These are phyloP conservation scores for Macrotus californicus DNA, from an alignment of 2,113 vertebrate species.

Conservation along the genomic window DNA sequence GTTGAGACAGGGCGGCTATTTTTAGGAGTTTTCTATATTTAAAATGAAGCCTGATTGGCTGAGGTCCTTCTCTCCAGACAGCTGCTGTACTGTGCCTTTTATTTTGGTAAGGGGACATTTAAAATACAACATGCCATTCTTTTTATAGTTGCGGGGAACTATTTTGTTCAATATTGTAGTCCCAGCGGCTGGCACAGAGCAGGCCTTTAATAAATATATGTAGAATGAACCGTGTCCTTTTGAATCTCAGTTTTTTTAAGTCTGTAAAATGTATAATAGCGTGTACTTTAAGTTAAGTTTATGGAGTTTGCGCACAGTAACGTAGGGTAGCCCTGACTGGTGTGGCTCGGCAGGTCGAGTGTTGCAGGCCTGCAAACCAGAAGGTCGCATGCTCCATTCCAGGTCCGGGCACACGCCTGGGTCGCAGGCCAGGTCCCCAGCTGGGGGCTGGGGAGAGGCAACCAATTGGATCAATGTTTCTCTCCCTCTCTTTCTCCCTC, in stretches of 20 bases:
- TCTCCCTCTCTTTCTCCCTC: too few relatives aligned
- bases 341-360: too few relatives aligned
- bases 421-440: too few relatives aligned
- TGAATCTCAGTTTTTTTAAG: neutral
- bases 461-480: too few relatives aligned
- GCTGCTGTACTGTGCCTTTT: neutral
- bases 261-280: neutral
- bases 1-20: slow-evolving; percentile 49
- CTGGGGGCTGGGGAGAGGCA: too few relatives aligned
- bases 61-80: neutral
- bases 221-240: neutral
- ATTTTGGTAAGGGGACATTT: slow-evolving; percentile 1
- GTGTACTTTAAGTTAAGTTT: neutral
- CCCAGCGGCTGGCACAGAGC: neutral
- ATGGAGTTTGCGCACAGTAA: neutral
- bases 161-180: neutral
- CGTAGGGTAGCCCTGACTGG: neutral
- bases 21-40: slow-evolving; percentile 67
- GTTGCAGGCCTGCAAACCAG: too few relatives aligned
- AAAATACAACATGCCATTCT: neutral
- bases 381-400: too few relatives aligned
- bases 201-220: neutral
- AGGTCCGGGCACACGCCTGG: too few relatives aligned
- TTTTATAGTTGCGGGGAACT: neutral
- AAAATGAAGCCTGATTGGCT: neutral